Percentiles rank a stretch among this genome's conserved stretches.
Conservation (phyloP, 1,140 invertebrate species). For the Maniola jurtina region DNA sequence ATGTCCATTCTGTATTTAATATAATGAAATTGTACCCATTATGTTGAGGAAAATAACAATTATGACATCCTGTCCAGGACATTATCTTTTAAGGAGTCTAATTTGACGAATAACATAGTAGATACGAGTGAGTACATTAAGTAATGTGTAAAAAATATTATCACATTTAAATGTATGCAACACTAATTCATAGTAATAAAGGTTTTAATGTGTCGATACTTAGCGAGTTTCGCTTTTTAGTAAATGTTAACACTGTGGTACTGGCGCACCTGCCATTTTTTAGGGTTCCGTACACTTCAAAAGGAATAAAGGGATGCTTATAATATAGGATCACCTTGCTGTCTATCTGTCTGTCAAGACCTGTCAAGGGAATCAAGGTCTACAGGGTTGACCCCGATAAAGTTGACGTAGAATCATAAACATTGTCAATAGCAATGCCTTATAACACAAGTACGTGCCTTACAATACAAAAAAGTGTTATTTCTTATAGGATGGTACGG, state of each 20-base stretch:
- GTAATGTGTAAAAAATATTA: background rate
- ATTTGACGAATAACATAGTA: background rate
- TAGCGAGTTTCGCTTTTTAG: slow-evolving; percentile 6
- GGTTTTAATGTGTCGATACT: slow-evolving; percentile 1
- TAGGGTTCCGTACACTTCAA: background rate
- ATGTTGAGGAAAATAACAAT: background rate
- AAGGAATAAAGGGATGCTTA: background rate
- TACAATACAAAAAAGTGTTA: background rate
- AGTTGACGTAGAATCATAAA: background rate
- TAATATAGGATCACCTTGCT: too few relatives aligned
- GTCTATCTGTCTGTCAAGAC: too few relatives aligned
- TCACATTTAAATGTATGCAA: background rate
- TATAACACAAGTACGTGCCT: too few relatives aligned
- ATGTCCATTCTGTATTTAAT: background rate
- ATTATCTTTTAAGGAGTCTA: background rate
- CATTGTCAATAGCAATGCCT: too few relatives aligned
- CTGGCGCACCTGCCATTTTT: slow-evolving; percentile 4
- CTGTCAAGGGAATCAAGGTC: background rate
- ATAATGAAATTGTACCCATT: background rate
- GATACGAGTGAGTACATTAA: too few relatives aligned
- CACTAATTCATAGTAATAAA: background rate
- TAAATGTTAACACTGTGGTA: background rate
- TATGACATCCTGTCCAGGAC: background rate
- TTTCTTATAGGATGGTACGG: background rate
- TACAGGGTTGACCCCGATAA: background rate